Evolutionary conservation across 1,140 invertebrate species (phyloP).

Genomic region (Andricus grossulariae): DNA sequence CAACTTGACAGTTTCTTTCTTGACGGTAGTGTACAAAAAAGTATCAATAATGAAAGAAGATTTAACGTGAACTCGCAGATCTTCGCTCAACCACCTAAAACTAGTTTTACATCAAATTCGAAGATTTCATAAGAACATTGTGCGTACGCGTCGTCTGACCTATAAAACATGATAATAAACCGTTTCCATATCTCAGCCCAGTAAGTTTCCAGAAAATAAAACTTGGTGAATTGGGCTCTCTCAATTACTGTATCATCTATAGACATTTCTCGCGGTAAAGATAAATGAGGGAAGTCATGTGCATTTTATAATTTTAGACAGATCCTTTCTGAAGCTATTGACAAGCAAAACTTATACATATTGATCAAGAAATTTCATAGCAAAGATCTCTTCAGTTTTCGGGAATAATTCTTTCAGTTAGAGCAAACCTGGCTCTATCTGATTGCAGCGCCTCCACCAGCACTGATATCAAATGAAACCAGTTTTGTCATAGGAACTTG

Average conservation of each 20-base stretch:
- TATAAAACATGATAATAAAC: conserved; percentile 3
- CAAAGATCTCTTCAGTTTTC: not conserved
- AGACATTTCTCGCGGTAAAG: not conserved
- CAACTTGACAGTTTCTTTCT: conserved; percentile 3
- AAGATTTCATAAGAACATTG: not conserved
- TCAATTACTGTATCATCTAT: not conserved
- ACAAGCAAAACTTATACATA: not conserved
- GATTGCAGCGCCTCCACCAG: too few species aligned
- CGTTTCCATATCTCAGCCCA: not conserved
- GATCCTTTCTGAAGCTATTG: not conserved
- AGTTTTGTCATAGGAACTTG: too few species aligned
- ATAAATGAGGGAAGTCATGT: not conserved
- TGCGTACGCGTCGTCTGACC: conserved; percentile 1
- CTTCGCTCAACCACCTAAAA: not conserved
- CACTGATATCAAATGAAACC: too few species aligned
- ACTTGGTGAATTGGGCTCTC: not conserved
- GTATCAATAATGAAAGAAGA: not conserved
- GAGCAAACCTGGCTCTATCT: too few species aligned
- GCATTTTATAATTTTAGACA: not conserved
- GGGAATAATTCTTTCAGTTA: not conserved
- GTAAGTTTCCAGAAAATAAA: not conserved
- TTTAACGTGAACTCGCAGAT: not conserved
- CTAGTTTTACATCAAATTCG: not conserved
- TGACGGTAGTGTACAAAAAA: not conserved
- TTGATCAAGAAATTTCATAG: not conserved